Evolutionary conservation across 1,140 invertebrate species (phyloP).

Genomic region (Drosophila parabipectinata): DNA sequence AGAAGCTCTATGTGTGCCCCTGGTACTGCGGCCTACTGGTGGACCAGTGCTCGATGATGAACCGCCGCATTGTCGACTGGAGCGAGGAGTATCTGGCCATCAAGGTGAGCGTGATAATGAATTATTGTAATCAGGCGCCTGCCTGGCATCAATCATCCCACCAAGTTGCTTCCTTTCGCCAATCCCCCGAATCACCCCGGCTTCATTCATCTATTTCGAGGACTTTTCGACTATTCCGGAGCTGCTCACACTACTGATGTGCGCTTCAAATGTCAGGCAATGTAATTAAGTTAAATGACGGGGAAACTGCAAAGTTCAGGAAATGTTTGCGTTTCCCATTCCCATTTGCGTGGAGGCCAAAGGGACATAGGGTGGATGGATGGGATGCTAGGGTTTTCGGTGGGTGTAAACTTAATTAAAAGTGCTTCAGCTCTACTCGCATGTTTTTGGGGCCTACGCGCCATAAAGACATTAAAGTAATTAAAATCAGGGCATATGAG

Average conservation of each 20-base stretch:
- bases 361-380: background rate
- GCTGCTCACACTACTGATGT: slow-evolving; percentile 44
- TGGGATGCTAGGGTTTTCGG: slow-evolving; percentile 39
- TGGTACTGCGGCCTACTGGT: slow-evolving; percentile 93
- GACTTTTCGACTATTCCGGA: slow-evolving; percentile 49
- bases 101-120: slow-evolving; percentile 86
- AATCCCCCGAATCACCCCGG: background rate
- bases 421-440: slow-evolving; percentile 52
- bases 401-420: slow-evolving; percentile 76
- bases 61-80: slow-evolving; percentile 90
- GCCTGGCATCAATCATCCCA: slow-evolving; percentile 63
- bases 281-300: slow-evolving; percentile 81
- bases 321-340: slow-evolving; percentile 54
- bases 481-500: slow-evolving; percentile 59
- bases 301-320: slow-evolving; percentile 76
- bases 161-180: slow-evolving; percentile 16
- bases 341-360: background rate
- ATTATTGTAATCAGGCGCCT: slow-evolving; percentile 71
- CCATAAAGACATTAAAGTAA: slow-evolving; percentile 76
- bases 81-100: slow-evolving; percentile 91
- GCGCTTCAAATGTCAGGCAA: slow-evolving; percentile 68
- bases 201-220: slow-evolving; percentile 27
- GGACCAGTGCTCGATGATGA: slow-evolving; percentile 94
- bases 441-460: slow-evolving; percentile 40
- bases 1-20: slow-evolving; percentile 92